Evolutionary conservation across 2,113 vertebrate genomes (phyloP).

Genomic region (Echinops telfairi): DNA sequence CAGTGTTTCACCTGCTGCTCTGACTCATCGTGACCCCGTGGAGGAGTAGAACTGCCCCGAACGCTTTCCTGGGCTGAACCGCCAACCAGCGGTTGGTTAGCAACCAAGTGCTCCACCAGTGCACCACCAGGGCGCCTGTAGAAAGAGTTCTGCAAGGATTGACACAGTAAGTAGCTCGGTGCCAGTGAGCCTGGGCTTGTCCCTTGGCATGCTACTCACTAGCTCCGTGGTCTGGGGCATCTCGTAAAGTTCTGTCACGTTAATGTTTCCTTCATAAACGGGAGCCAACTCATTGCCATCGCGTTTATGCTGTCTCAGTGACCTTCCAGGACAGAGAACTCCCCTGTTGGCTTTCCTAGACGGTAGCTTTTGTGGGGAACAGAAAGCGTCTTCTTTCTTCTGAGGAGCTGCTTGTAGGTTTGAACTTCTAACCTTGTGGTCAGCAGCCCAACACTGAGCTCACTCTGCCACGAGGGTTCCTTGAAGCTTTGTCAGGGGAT

Average conservation of each 20-base stretch:
- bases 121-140: neutral
- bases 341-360: too few species aligned
- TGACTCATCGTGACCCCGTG: neutral
- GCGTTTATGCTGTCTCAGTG: too few species aligned
- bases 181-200: neutral
- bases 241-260: neutral
- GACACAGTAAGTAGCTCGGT: neutral
- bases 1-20: neutral
- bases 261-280: neutral
- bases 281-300: too few species aligned
- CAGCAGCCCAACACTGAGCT: too few species aligned
- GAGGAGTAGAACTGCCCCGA: neutral
- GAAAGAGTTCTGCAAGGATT: conserved; percentile 3
- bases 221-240: neutral
- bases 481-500: neutral
- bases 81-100: too few species aligned
- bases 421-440: too few species aligned
- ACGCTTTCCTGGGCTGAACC: neutral
- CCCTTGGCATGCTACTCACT: neutral
- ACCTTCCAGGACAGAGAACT: too few species aligned
- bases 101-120: neutral
- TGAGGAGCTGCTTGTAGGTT: too few species aligned
- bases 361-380: too few species aligned
- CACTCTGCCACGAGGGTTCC: too few species aligned
- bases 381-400: too few species aligned